These are phyloP conservation scores for Lithophane ornitopus DNA, from an alignment of 2,888 invertebrate species.

Conservation along the genomic window DNA sequence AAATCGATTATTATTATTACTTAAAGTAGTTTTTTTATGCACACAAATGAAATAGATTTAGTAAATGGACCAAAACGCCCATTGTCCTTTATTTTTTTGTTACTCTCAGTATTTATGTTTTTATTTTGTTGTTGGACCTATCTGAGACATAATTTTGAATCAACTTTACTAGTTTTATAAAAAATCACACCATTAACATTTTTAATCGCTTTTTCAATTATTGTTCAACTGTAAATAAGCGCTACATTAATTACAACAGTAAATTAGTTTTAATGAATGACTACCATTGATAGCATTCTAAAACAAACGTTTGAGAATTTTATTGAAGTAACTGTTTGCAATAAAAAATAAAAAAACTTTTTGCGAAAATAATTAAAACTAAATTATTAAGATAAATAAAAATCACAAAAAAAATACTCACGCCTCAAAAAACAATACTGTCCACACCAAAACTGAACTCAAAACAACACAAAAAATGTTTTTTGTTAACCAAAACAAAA, in stretches of 20 bases:
- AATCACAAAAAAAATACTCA: constrained; percentile 37
- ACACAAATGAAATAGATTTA: not conserved
- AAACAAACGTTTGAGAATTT: not conserved
- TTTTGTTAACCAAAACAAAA: constrained; percentile 12
- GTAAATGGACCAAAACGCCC: not conserved
- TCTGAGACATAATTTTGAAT: not conserved
- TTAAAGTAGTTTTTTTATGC: not conserved
- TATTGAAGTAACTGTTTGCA: not conserved
- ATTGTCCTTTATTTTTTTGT: not conserved
- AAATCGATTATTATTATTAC: not conserved
- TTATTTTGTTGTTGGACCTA: not conserved
- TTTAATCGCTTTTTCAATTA: constrained; percentile 9
- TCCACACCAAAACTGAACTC: constrained; percentile 18
- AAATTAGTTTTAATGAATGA: not conserved
- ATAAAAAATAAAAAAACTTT: not conserved
- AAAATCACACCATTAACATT: not conserved
- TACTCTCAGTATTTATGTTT: not conserved
- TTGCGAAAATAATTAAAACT: not conserved
- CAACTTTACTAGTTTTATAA: not conserved
- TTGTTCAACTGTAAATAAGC: not conserved
- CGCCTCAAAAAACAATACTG: constrained; percentile 14
- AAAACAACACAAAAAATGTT: constrained; percentile 17
- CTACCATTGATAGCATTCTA: not conserved
- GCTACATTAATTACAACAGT: not conserved
- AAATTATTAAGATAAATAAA: not conserved